phyloP scores from a whole-genome alignment of 1,140 invertebrate species.

The Radopholus similis region DNA sequence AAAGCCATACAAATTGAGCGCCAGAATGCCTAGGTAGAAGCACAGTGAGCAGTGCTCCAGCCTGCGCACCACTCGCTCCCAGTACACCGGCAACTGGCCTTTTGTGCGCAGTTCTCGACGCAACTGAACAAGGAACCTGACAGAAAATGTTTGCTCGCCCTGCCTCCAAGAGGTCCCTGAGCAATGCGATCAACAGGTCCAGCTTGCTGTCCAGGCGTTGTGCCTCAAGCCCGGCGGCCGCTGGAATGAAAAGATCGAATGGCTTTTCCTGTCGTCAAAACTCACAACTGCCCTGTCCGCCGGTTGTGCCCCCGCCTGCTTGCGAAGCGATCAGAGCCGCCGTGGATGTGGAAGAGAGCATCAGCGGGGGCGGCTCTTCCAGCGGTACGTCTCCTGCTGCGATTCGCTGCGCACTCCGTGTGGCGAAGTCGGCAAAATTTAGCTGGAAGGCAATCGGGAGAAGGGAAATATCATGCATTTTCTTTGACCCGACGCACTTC shows the following conservation, averaged over 20 bases:
- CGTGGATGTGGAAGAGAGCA: slow-evolving; percentile 12
- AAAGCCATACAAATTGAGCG: slow-evolving; percentile 42
- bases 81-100: slow-evolving; percentile 49
- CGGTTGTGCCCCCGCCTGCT: neutral
- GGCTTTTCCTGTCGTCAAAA: too few relatives aligned
- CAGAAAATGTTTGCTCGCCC: slow-evolving; percentile 8
- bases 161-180: slow-evolving; percentile 49
- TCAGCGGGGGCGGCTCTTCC: slow-evolving; percentile 18
- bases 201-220: slow-evolving; percentile 40
- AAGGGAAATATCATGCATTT: neutral
- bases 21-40: slow-evolving; percentile 52
- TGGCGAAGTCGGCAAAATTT: slow-evolving; percentile 55
- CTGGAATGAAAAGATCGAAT: neutral
- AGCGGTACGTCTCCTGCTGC: slow-evolving; percentile 14
- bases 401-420: slow-evolving; percentile 48
- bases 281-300: too few relatives aligned
- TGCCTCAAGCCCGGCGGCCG: neutral
- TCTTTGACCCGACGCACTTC: slow-evolving; percentile 37
- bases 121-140: slow-evolving; percentile 4
- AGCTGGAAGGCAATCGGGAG: slow-evolving; percentile 36
- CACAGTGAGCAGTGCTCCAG: slow-evolving; percentile 49
- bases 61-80: slow-evolving; percentile 53
- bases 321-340: neutral
- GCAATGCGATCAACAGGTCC: slow-evolving; percentile 48
- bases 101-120: slow-evolving; percentile 26